Percentiles rank a stretch among this genome's conserved stretches.
Conservation (phyloP, 2,888 invertebrate genomes). For the Drosophila mulleri region DNA sequence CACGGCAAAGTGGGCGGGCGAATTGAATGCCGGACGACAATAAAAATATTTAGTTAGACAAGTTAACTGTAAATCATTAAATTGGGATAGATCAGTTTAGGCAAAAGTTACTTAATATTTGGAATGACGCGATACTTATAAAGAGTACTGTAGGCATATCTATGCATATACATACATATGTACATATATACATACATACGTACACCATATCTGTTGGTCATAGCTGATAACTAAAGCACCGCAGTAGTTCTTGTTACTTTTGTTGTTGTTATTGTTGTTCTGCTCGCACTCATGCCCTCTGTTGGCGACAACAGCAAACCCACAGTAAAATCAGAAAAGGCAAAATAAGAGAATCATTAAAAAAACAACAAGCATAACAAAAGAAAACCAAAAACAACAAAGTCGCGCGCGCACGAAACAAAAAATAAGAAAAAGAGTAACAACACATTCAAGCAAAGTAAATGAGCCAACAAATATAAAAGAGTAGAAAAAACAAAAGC, state of each 20-base stretch:
- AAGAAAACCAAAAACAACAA: constrained; percentile 45
- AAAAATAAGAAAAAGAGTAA: constrained; percentile 30
- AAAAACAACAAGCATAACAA: constrained; percentile 47
- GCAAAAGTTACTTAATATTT: not conserved
- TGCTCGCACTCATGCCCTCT: constrained; percentile 44
- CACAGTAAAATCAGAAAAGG: constrained; percentile 58
- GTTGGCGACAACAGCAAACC: constrained; percentile 43
- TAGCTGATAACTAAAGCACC: constrained; percentile 53
- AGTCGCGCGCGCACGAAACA: constrained; percentile 56
- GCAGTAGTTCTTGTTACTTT: constrained; percentile 44
- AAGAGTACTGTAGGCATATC: constrained; percentile 22
- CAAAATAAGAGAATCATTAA: constrained; percentile 63
- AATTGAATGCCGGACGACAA: constrained; percentile 1
- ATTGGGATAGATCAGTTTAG: constrained; percentile 43
- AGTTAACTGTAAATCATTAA: not conserved
- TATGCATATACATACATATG: constrained; percentile 1
- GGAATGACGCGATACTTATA: constrained; percentile 6
- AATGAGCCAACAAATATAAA: constrained; percentile 65
- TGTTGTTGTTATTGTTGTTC: constrained; percentile 8
- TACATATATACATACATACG: constrained; percentile 4
- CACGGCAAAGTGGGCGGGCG: constrained; percentile 7
- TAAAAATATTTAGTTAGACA: not conserved
- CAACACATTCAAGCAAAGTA: constrained; percentile 60
- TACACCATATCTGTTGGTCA: constrained; percentile 46
- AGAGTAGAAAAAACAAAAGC: constrained; percentile 61